Percentiles rank a stretch among this genome's conserved stretches.
These are phyloP conservation scores for Alexandromys fortis DNA, from an alignment of 2,113 vertebrate genomes.

Conservation along the genomic window DNA sequence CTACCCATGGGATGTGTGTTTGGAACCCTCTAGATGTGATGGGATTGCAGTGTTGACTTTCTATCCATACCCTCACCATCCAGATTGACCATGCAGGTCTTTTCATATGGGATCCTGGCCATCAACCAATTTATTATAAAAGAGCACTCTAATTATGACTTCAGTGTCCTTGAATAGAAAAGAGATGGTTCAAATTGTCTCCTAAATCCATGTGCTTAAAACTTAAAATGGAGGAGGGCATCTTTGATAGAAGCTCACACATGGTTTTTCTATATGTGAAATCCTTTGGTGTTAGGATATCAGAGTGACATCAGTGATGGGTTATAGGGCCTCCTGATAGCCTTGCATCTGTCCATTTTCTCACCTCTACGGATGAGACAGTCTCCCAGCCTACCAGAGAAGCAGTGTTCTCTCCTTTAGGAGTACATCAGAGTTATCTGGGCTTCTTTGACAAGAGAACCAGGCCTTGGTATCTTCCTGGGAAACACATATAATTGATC, in stretches of 20 bases:
- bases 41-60: background rate
- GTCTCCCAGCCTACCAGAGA: background rate
- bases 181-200: background rate
- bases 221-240: background rate
- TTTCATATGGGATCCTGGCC: background rate
- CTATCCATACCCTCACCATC: background rate
- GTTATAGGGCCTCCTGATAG: background rate
- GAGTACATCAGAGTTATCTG: background rate
- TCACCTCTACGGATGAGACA: background rate
- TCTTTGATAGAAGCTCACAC: background rate
- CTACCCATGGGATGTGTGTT: background rate
- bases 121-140: conserved; percentile 10
- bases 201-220: background rate
- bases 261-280: background rate
- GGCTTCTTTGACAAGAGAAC: background rate
- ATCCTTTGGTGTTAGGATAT: background rate
- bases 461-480: background rate
- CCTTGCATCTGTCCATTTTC: background rate
- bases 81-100: background rate
- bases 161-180: conserved; percentile 37
- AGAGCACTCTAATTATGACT: conserved; percentile 19
- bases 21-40: background rate
- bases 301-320: background rate
- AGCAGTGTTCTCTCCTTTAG: no score
- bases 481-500: background rate